Base-by-base conservation (phyloP, 2,888 invertebrate species). In the Drosophila parthenogenetica region DNA sequence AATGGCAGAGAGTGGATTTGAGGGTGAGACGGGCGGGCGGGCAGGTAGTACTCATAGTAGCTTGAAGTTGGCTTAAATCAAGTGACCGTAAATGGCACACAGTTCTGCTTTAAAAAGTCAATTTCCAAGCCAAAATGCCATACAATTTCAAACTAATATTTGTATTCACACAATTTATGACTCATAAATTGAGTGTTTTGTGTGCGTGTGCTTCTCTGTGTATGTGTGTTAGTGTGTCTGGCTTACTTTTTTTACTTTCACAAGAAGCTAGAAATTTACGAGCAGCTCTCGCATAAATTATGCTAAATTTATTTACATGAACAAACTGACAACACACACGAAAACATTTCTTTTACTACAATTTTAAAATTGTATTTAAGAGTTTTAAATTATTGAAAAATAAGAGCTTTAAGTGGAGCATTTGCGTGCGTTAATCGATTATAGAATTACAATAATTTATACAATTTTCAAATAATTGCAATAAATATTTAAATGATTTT, bases 121-220 rank as follows among this genome's bases (percentile, higher is more conserved):
- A 51, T 58, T 68, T 50, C 50, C 57, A 53, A 4, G 7, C 45
- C 3, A 59, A 74, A 68, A 59, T 60, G 53, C 57, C 19, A 16
- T 60, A 29, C 32, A 60, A 61, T 43, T 62, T 58, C 51, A 16
- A 61, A 58, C 64, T 49, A 71, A 69, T 69, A 75, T 79, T 75
- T 79, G 54, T 64, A 45, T 51, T 75, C 45, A 17, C 50, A 54
- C 70, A 73, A 68, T 78, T 78, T 68, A 79, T 74, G 75, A 54
- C 61, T 69, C 64, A 74, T 69, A 74, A 75, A 75, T 75, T 59
- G 55, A 39, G 60, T 59, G 46, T 59, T 68, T 74, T 78, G 39
- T 62, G 65, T 39, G 45, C 43, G 51, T 39, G 66, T 42, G 45
- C 25, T 0, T 22, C n/a, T 1, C n/a, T 45, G 1, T 48, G 22